Percentiles rank a stretch among this genome's conserved stretches.
Conservation (phyloP, 2,888 invertebrate species). For the Hermaeophaga mercurialis region DNA sequence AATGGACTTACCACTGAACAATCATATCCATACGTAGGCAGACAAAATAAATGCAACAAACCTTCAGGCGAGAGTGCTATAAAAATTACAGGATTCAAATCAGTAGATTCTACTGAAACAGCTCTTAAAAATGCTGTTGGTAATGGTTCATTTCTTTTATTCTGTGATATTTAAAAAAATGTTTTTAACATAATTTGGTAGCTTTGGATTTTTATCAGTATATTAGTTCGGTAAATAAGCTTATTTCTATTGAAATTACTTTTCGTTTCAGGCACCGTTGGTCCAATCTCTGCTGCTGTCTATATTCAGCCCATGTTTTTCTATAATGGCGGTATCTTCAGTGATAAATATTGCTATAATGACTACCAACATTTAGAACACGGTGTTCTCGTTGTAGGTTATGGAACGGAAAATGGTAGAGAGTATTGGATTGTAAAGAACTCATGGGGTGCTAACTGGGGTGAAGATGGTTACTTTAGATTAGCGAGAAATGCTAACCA, state of each 20-base stretch:
- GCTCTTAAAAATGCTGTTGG: slow-evolving; percentile 59
- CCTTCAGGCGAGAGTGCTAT: background rate
- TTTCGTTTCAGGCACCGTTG: slow-evolving; percentile 8
- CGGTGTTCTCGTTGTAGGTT: slow-evolving; percentile 19
- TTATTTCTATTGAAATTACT: no score
- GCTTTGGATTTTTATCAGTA: no score
- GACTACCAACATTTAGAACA: slow-evolving; percentile 2
- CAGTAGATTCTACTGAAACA: background rate
- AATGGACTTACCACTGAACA: slow-evolving; percentile 62
- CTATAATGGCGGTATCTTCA: slow-evolving; percentile 9
- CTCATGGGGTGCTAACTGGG: slow-evolving; percentile 11
- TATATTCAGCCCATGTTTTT: background rate
- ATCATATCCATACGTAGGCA: slow-evolving; percentile 59
- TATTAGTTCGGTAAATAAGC: no score
- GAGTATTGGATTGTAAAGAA: slow-evolving; percentile 14
- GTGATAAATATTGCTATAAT: background rate
- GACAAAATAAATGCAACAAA: slow-evolving; percentile 28
- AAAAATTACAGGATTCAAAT: background rate
- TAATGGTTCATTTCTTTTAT: no score
- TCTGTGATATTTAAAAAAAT: no score
- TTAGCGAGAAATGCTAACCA: background rate
- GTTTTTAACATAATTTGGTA: no score
- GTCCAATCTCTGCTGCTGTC: slow-evolving; percentile 14
- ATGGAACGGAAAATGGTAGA: background rate
- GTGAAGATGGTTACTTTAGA: no score